Evolutionary conservation across 2,888 invertebrate species (phyloP), one percentile per base, ranked within the genome.

Genomic region (Agonopterix arenella): DNA sequence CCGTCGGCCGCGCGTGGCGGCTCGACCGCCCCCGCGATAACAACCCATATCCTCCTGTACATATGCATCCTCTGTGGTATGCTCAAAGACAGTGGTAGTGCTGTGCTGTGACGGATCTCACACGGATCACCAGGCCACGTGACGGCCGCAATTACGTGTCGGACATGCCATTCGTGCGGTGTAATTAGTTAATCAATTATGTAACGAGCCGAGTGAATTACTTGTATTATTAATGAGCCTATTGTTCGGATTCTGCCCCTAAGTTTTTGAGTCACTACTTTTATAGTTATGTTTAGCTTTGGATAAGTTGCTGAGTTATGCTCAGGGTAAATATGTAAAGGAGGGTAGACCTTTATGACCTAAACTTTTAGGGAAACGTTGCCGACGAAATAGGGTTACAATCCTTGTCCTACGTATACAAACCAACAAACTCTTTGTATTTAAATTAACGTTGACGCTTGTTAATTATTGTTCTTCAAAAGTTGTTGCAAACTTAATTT

Each of bases 111-210:
- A 59, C 59, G 50, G 52, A 50, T 53, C 53, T 46, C 48, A 55
- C n/a, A 9, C 10, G 55, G 58, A 64, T 52, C 53, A 51, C 48
- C 44, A 36, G 55, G 51, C 59, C 65, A 65, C 60, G 66, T 66
- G 68, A 57, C 55, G 49, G 50, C 10, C 44, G 16, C 42, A 42
- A 42, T 11, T 36, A 42, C 48, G 48, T 36, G 46, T 18, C 43
- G 57, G 57, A 61, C 62, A 53, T 56, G 58, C 53, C 37, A 54
- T 57, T 59, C 59, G 54, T 63, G 64, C 66, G 66, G 70, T 70
- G 72, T 70, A 72, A 77, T 77, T 75, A 74, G 70, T 68, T 69
- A 66, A 72, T 73, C 70, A 75, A 73, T 76, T 70, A 73, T 73
- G 70, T 72, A 76, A 76, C 67, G 55, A 28, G 53, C 57, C 54